Base-by-base conservation (phyloP, 1,140 invertebrate genomes). In the Trichonephila inaurata region DNA sequence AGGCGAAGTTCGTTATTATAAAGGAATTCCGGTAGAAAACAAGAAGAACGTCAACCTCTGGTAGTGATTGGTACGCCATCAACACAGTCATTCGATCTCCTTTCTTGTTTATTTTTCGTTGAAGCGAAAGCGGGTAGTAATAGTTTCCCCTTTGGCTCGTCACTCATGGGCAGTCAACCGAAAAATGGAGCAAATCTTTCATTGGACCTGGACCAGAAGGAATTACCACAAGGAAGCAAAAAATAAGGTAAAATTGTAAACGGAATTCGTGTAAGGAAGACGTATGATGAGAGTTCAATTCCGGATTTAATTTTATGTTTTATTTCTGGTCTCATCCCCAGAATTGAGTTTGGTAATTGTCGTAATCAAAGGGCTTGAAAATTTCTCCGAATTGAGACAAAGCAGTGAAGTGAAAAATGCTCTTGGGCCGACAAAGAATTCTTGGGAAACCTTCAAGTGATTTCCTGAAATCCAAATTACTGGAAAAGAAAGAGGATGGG, bases 171-270 rank as follows among this genome's bases (percentile, higher is more conserved):
- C 51, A 51, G 64, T n/a, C 87, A 89, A 89, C 87, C 87, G 64
- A 89, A 72, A 89, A 89, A 89, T 89, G 19, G 87, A 89, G 87
- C 87, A 89, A 89, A 58, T 69, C 87, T 89, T 64, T 89, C 62
- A 69, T 40, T 19, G 61, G 44, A 44, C 28, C 40, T 28, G 61
- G 44, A 24, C 18, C 19, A 87, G 58, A 66, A 44, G 21, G 33
- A 62, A 62, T 62, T 58, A 87, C 58, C 28, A 33, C 24, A 40
- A 89, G 87, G 62, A 89, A 89, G 40, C 64, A 40, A 1, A 40
- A 6, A 19, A 72, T 10, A 40, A 69, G 24, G n/a, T n/a, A 24
- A 72, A 89, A 89, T 87, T 44, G 28, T 69, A 58, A 44, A 28
- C 87, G 21, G 61, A 64, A 89, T n/a, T 44, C 62, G 18, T 77